Evolutionary conservation across 2,113 vertebrate species (phyloP).

Genomic region (Lycaon pictus): DNA sequence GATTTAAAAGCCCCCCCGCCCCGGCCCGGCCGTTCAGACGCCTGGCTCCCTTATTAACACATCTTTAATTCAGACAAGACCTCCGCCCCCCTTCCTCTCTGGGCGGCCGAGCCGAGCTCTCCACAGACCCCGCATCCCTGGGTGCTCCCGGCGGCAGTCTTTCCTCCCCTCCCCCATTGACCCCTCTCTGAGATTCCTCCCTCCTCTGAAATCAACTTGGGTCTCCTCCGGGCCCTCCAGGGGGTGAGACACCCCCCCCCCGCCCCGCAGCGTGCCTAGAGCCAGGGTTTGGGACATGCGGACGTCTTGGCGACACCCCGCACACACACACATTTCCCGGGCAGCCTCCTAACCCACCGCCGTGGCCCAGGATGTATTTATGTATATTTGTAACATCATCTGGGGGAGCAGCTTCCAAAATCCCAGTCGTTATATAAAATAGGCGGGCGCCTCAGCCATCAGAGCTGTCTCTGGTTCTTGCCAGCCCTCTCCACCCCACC

Average conservation of each 20-base stretch:
- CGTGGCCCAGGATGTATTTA: not conserved
- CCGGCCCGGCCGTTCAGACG: slow-evolving; percentile 27
- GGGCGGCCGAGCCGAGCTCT: not conserved
- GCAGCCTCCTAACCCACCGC: not conserved
- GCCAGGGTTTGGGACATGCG: no score
- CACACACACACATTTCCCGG: not conserved
- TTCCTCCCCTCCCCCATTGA: not conserved
- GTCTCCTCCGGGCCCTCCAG: not conserved
- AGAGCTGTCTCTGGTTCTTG: not conserved
- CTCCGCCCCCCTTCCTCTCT: not conserved
- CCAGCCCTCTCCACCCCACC: no score
- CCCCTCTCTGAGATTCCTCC: not conserved
- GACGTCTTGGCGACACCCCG: not conserved
- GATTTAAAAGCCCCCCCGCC: no score
- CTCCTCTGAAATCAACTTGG: not conserved
- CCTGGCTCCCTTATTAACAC: slow-evolving; percentile 55
- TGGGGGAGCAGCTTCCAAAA: not conserved
- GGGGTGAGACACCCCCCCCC: not conserved
- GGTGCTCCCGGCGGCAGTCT: not conserved
- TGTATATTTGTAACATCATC: accelerated
- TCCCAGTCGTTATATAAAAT: not conserved
- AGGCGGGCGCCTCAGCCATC: not conserved
- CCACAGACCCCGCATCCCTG: not conserved
- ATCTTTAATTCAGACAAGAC: not conserved
- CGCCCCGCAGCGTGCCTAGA: accelerated